These are phyloP conservation scores for Rhadinocentrus ornatus DNA, from an alignment of 2,797 vertebrate genomes.

Conservation along the genomic window DNA sequence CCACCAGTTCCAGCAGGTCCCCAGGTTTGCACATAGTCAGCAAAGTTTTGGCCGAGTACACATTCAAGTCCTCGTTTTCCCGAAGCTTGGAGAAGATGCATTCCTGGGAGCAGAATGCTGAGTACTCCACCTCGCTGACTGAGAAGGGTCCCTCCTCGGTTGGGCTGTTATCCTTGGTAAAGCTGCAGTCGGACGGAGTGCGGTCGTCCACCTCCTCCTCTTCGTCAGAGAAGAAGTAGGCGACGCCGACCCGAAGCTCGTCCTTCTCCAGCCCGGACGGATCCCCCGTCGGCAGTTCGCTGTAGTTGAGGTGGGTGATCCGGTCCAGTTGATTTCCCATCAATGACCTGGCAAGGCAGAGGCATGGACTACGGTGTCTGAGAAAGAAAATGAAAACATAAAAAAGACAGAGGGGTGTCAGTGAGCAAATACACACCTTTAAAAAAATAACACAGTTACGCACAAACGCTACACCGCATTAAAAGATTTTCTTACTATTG, in stretches of 20 bases:
- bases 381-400: slow-evolving; percentile 8
- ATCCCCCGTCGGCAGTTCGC: slow-evolving; percentile 98
- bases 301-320: slow-evolving; percentile 99
- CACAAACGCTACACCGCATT: slow-evolving; percentile 13
- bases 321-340: slow-evolving; percentile 99
- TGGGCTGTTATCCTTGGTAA: slow-evolving; percentile 87
- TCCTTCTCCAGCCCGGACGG: slow-evolving; percentile 99
- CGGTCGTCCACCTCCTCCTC: slow-evolving; percentile 98
- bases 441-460: slow-evolving; percentile 19
- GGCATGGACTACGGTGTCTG: slow-evolving; percentile 90
- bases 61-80: slow-evolving; percentile 93
- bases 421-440: slow-evolving; percentile 22
- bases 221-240: slow-evolving; percentile 99
- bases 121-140: slow-evolving; percentile 94
- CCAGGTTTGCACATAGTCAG: slow-evolving; percentile 95
- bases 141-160: slow-evolving; percentile 86
- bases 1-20: slow-evolving; percentile 96
- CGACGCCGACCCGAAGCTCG: slow-evolving; percentile 98
- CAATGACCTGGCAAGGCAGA: slow-evolving; percentile 93
- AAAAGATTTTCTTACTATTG: slow-evolving; percentile 7
- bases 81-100: slow-evolving; percentile 99
- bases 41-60: slow-evolving; percentile 91
- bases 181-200: slow-evolving; percentile 92
- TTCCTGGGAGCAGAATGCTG: slow-evolving; percentile 96
- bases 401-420: slow-evolving; percentile 11